A percentile compares a stretch with the other conserved stretches of the same genome.
Conservation (phyloP, 2,888 invertebrate genomes). For the Creontiades dilutus region DNA sequence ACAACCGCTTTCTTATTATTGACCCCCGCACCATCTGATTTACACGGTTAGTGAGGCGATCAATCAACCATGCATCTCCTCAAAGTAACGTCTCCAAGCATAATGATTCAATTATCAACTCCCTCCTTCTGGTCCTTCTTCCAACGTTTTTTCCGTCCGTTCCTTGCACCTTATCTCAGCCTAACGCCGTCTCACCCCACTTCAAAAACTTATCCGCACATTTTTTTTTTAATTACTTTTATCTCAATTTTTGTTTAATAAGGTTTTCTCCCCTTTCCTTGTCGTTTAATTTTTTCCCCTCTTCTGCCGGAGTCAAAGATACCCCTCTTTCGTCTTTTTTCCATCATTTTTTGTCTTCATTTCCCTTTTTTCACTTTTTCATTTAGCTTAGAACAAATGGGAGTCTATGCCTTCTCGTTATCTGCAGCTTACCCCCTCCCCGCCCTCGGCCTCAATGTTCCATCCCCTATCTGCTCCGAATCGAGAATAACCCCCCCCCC, state of each 20-base stretch:
- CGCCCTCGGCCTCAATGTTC: background rate
- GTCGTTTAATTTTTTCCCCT: constrained; percentile 17
- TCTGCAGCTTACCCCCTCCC: constrained; percentile 54
- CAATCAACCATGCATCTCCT: constrained; percentile 59
- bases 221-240: constrained; percentile 63
- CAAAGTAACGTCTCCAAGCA: constrained; percentile 42
- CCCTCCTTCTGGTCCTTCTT: background rate
- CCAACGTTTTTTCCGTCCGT: background rate
- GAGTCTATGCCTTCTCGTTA: constrained; percentile 58
- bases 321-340: constrained; percentile 5
- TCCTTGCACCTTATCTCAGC: background rate
- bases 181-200: constrained; percentile 40
- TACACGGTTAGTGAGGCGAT: constrained; percentile 50
- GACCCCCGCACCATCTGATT: background rate
- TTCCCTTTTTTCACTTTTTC: constrained; percentile 10
- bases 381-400: constrained; percentile 57
- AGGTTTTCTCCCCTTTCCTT: constrained; percentile 38
- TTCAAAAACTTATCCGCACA: constrained; percentile 48
- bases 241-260: constrained; percentile 60
- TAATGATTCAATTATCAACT: constrained; percentile 60
- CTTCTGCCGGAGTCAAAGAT: background rate
- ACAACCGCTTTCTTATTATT: too few relatives aligned
- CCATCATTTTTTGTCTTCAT: constrained; percentile 15
- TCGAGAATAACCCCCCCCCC: constrained; percentile 47
- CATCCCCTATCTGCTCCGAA: constrained; percentile 54